Evolutionary conservation across 2,888 invertebrate species (phyloP), one percentile per base, ranked within the genome.

Genomic region (Tenthredo mesomela): DNA sequence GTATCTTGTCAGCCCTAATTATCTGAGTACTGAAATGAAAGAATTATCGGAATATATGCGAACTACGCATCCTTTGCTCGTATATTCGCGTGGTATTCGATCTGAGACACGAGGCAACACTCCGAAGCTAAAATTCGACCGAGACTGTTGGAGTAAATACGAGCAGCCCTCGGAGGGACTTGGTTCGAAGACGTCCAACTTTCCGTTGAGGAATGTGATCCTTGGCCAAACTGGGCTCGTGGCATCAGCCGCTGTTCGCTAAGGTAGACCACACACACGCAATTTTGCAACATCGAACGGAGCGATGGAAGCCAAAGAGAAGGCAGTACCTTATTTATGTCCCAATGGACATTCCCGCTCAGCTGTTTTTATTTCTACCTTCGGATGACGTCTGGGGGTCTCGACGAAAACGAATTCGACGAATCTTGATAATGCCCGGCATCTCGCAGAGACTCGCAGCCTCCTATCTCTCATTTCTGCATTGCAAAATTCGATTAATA

Each of bases 191-290:
- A 84, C 85, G 85, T 86, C 84, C 85, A 86, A 87, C 85, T 87
- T 58, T 87, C 86, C 87, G 71, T 84, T 82, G 86, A 87, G 87
- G 88, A 89, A 89, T 89, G 88, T 86, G 85, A 88, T 86, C 86
- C 88, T 85, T 86, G 83, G 86, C 88, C 88, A 88, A 88, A 88
- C 85, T 82, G 86, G 88, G 88, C 85, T 82, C 70, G 82, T 82
- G 82, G 82, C 70, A 80, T 58, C 58, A 67, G 82, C 82, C 70
- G 65, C 67, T 65, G 65, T 43, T 82, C 86, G 86, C 83, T 84
- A 82, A 84, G 77, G 75, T 85, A 85, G 85, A 86, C 87, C 86
- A 86, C 85, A 86, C 87, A 84, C 86, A 82, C 54, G 82, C 82
- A 82, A 86, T 85, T 82, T 85, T 85, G 80, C 58, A 84, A 65